Conservation (phyloP, 2,888 invertebrate species). For the Vandiemenella viatica region DNA sequence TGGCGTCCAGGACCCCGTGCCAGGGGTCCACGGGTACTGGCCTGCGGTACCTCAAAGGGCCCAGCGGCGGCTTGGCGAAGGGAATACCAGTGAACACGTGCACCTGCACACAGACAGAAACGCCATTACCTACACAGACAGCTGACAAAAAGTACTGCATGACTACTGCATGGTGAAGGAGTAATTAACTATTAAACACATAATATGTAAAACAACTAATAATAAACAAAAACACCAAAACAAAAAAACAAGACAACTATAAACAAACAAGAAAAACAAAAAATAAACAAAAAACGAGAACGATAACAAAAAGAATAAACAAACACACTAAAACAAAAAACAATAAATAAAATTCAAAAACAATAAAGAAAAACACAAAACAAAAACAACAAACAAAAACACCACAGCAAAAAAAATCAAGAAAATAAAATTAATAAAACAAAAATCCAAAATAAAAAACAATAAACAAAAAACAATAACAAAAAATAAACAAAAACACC, state of each 20-base stretch:
- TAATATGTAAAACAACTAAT: not conserved
- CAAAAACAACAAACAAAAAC: not conserved
- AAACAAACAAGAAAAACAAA: not conserved
- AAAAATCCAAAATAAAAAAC: not conserved
- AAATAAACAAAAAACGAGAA: not conserved
- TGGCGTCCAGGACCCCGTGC: slow-evolving; percentile 73
- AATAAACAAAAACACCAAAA: not conserved
- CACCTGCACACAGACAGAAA: too few species aligned
- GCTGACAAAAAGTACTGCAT: too few species aligned
- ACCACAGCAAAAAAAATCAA: not conserved
- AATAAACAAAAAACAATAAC: not conserved
- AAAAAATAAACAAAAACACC: not conserved
- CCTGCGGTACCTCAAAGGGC: slow-evolving; percentile 61
- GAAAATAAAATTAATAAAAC: not conserved
- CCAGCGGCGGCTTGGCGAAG: slow-evolving; percentile 79
- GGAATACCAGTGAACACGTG: slow-evolving; percentile 82
- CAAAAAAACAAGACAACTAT: not conserved
- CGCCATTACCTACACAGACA: too few species aligned
- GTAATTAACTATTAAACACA: not conserved
- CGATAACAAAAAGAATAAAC: not conserved
- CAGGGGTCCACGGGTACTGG: slow-evolving; percentile 77
- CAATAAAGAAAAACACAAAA: not conserved
- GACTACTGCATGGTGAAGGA: too few species aligned
- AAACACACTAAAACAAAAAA: not conserved
- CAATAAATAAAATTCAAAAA: not conserved